Base-by-base conservation (phyloP, 2,113 vertebrate genomes). In the Canis aureus region DNA sequence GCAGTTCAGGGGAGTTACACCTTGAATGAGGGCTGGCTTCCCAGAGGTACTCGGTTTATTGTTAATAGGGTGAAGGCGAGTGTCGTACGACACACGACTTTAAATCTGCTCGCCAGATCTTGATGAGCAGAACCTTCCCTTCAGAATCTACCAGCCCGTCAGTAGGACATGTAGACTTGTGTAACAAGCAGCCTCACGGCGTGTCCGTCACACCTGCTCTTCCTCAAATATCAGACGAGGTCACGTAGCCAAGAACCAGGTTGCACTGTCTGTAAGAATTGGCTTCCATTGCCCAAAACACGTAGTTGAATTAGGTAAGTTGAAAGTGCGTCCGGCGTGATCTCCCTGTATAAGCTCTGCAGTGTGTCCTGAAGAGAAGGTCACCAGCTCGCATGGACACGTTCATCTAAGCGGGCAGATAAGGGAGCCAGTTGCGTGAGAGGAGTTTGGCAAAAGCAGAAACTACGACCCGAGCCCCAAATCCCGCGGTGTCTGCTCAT, bases 381-480 rank as follows among this genome's bases (percentile, higher is more conserved):
- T 51, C 8, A 22, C 49, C 66, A 20, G 62, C 73, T 83, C 62
- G 9, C 49, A 27, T 60, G 49, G 67, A 60, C 80, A 32, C 38
- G 22, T 73, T 92, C 43, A 51, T 23, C 71, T 89, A 60, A 60
- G 64, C 64, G 1, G 12, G 27, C 20, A 84, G 76, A 23, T 19
- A 84, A 84, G 38, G 23, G 17, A 95, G 11, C 43, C 9, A 35
- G 0, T 91, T 79, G 19, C 20, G 20, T 15, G 8, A 78, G 49
- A 55, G 89, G 38, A 89, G 89, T 91, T 81, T 69, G 71, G 22
- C 69, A 74, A 89, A 95, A 94, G 83, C 4, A 74, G 81, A 71
- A 92, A 59, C 1, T 16, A 19, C 88, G 89, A 43, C 27, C 13
- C 11, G 20, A 80, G 35, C 59, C 2, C 16, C 43, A 79, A 62